Base-by-base conservation (phyloP, 1,140 invertebrate genomes). In the Andrena cerasifolii region DNA sequence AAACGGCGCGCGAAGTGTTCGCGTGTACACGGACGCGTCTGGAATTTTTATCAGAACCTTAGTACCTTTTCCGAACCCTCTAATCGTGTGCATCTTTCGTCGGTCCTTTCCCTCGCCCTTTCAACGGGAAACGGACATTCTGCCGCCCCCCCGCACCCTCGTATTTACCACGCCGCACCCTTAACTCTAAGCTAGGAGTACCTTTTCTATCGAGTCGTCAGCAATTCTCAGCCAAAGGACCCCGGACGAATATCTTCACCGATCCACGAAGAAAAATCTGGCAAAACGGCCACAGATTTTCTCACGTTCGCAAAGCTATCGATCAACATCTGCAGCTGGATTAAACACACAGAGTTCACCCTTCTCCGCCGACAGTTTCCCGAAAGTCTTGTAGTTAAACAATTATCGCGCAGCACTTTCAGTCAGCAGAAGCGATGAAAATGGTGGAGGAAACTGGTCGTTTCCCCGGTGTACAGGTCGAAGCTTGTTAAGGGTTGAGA, bases 61-160 rank as follows among this genome's bases (percentile, higher is more conserved):
- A 31, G 36, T 70, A 66, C n/a, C 65, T 67, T 53, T 65, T 63
- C 26, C 47, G 31, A 51, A 67, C 31, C 26, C 54, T 71, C 54
- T 58, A 47, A 59, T 47, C 67, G 67, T 6, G 53, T n/a, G 53
- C 28, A 47, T 59, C 53, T 8, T 33, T 10, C 5, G 45, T 49
- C 45, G 8, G 45, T 49, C 45, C n/a, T 49, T 51, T 49, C n/a
- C n/a, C 6, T 7, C 1, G 18, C 49, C 2, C 45, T 14, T 18
- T 47, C 14, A 7, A 21, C 7, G 18, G 18, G 1, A 51, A 7
- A 51, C 18, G 47, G n/a, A 24, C 47, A 51, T n/a, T n/a, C n/a
- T n/a, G 3, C 3, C 47, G 0, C 58, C 33, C 21, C 0, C 10
- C 12, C 14, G 24, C 28, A 14, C 43, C n/a, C 28, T 62, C 26